Evolutionary conservation across 2,113 vertebrate species (phyloP), one percentile per base, ranked within the genome.

Genomic region (Strix aluco): DNA sequence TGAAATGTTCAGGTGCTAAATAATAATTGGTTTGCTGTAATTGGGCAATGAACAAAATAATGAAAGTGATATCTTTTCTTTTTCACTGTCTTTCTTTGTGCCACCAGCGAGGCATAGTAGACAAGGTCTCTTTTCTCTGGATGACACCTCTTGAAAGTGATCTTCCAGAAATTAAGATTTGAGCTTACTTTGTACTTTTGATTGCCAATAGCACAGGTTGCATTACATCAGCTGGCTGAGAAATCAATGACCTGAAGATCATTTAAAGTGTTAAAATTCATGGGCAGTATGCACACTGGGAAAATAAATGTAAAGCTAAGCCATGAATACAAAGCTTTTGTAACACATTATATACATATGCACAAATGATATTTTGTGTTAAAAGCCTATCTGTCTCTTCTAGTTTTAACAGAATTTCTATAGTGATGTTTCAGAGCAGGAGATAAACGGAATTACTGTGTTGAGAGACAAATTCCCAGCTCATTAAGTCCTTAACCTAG

Each of bases 221-320:
- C 62, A 61, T 86, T 93, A 72, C 52, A 92, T 57, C 40, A 97
- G 30, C 58, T 96, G 92, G 63, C 27, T 69, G 74, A 88, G 75
- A 88, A 96, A 90, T 81, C 42, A 86, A 55, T 73, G 40, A 93
- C 67, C 38, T 79, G 86, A 97, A 96, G 55, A 27, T 59, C 66
- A 94, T 94, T 95, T 96, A 70, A 80, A 91, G 17, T 57, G 40
- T 82, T 96, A 92, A 92, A 95, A 97, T 91, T 69, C 42, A 75
- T 69, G 44, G 38, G 27, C 42, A 90, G 32, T 42, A 40, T 91
- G 17, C 40, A 65, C 10, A 75, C 30, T 79, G 14, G 23, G 69
- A 96, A 81, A 94, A 84, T 27, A 91, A 55, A 80, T 27, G 42
- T 73, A 63, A 92, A 44, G 34, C 29, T 77, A 80, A 92, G 34